phyloP scores from a whole-genome alignment of 2,797 vertebrate species.

The Pogonophryne albipinna region DNA sequence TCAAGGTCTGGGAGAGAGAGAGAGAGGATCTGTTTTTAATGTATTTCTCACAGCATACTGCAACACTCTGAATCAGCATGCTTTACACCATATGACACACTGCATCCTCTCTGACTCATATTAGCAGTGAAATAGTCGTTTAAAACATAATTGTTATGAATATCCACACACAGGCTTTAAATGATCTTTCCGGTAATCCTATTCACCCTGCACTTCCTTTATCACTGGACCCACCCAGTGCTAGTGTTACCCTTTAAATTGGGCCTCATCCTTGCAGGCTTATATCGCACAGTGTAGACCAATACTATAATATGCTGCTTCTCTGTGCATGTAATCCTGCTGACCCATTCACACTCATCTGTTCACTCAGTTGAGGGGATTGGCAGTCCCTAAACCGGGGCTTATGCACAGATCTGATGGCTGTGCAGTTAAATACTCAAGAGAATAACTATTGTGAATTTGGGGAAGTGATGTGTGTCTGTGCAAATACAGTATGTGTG shows the following conservation, averaged over 20 bases:
- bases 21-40: conserved; percentile 41
- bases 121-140: conserved; percentile 20
- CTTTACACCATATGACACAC: conserved; percentile 33
- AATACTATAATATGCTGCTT: conserved; percentile 61
- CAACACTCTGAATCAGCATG: conserved; percentile 37
- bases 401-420: conserved; percentile 74
- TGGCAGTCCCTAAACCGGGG: conserved; percentile 68
- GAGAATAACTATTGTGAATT: conserved; percentile 38
- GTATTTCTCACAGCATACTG: conserved; percentile 30
- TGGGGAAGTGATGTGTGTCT: conserved; percentile 6
- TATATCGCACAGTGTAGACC: conserved; percentile 55
- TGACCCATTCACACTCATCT: conserved; percentile 78
- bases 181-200: conserved; percentile 53
- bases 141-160: conserved; percentile 31
- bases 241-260: conserved; percentile 53
- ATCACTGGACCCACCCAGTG: conserved; percentile 34
- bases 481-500: conserved; percentile 15
- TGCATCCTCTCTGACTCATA: conserved; percentile 31
- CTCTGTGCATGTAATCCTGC: conserved; percentile 77
- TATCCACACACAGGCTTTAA: conserved; percentile 33
- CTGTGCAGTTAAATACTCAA: conserved; percentile 53
- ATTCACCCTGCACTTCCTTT: conserved; percentile 35
- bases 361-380: conserved; percentile 67
- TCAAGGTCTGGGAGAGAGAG: conserved; percentile 9
- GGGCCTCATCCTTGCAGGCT: conserved; percentile 54